Evolutionary conservation across 37 sponge, comb jelly and placozoan species (phyloP).

Genomic region (Ephydatia muelleri): DNA sequence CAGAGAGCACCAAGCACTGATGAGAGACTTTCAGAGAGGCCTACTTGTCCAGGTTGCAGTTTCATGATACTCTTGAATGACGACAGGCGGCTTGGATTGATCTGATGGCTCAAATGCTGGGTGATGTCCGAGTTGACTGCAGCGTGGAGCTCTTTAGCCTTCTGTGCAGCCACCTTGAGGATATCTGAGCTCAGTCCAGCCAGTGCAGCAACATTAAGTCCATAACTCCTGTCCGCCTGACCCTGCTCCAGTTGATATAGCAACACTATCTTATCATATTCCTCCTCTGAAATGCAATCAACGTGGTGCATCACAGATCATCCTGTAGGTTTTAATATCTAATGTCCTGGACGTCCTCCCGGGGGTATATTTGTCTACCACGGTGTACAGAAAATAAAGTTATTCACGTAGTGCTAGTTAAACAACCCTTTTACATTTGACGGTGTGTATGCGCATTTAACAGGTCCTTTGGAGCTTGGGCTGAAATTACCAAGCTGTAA

Average conservation of each 20-base stretch:
- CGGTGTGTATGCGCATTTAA: too few relatives aligned
- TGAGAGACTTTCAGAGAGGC: neutral
- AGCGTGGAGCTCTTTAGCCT: slow-evolving; percentile 28
- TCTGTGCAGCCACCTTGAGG: slow-evolving; percentile 18
- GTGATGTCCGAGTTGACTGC: neutral
- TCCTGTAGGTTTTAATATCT: too few relatives aligned
- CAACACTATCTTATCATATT: slow-evolving; percentile 48
- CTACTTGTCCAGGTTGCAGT: neutral
- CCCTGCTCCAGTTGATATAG: slow-evolving; percentile 59
- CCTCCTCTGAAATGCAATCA: slow-evolving; percentile 7
- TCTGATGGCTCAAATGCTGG: neutral
- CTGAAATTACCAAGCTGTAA: too few relatives aligned
- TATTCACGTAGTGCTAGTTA: too few relatives aligned
- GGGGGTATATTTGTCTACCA: too few relatives aligned
- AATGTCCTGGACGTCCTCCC: too few relatives aligned
- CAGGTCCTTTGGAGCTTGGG: too few relatives aligned
- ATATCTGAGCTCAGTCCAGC: slow-evolving; percentile 28
- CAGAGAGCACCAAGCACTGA: neutral
- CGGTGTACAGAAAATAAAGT: too few relatives aligned
- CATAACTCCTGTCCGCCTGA: slow-evolving; percentile 55
- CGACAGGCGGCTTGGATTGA: neutral
- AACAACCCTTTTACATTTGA: too few relatives aligned
- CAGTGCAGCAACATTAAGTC: slow-evolving; percentile 57
- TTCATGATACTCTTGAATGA: neutral
- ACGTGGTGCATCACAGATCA: too few relatives aligned